These are phyloP conservation scores for Apotomis capreana DNA, from an alignment of 2,888 invertebrate genomes.

Conservation along the genomic window DNA sequence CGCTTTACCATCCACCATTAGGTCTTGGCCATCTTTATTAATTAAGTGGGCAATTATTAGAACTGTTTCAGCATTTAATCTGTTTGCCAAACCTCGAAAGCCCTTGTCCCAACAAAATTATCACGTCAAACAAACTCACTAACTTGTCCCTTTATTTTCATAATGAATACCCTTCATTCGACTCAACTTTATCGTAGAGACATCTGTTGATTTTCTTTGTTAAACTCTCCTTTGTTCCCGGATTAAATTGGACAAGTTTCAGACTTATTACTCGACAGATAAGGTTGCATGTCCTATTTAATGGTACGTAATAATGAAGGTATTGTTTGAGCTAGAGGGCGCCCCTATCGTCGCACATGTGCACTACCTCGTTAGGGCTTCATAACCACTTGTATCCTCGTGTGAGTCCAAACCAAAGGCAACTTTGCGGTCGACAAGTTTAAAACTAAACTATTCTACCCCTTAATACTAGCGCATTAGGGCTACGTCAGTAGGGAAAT, in stretches of 20 bases:
- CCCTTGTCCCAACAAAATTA: constrained; percentile 37
- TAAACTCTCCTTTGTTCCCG: constrained; percentile 41
- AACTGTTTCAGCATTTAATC: constrained; percentile 38
- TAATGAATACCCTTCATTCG: constrained; percentile 44
- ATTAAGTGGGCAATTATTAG: constrained; percentile 24
- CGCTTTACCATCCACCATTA: too few species aligned
- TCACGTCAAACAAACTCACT: constrained; percentile 42
- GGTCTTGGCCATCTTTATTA: too few species aligned
- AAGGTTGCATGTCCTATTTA: constrained; percentile 38
- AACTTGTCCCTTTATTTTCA: constrained; percentile 44
- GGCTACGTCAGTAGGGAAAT: constrained; percentile 6
- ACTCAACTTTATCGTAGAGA: constrained; percentile 43
- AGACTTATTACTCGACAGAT: constrained; percentile 40
- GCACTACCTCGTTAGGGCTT: constrained; percentile 48
- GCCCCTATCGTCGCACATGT: constrained; percentile 48
- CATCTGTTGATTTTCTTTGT: constrained; percentile 47
- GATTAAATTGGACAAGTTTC: constrained; percentile 39
- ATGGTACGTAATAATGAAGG: constrained; percentile 43
- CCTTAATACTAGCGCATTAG: constrained; percentile 10
- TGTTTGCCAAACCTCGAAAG: constrained; percentile 23
- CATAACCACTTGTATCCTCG: constrained; percentile 49
- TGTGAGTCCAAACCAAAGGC: constrained; percentile 43
- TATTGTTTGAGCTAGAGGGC: constrained; percentile 47
- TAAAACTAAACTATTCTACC: constrained; percentile 12
- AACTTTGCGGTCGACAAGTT: constrained; percentile 11